Base-by-base conservation (phyloP, 1,140 invertebrate species). In the Aphaenogaster floridana region DNA sequence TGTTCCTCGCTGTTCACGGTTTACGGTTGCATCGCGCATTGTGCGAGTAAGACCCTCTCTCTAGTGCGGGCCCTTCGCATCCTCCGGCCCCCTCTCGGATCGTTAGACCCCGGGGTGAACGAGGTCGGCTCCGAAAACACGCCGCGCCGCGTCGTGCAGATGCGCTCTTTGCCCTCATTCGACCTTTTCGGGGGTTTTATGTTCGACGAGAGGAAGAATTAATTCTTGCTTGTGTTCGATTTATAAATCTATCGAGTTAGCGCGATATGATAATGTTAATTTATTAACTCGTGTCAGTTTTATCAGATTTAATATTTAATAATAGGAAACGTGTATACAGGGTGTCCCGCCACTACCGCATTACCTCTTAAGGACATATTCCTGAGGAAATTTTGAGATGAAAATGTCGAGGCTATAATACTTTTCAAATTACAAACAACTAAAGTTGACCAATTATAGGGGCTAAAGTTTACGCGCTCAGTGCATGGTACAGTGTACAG, bases 61-160 rank as follows among this genome's bases (percentile, higher is more conserved):
- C 50, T 66, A 71, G 13, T 21, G 3, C 11, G 39, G 66, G 66
- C 21, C 66, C 66, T 66, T 54, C 63, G 48, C 34, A 76, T 59
- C 54, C 39, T 61, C 54, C 15, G n/a, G 11, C 64, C 15, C 64
- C 6, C 36, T 68, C 36, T 81, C 21, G 36, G 15, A 48, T 48
- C 76, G 17, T 50, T 28, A 11, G 52, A 81, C 52, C 79, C 21
- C 21, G 0, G 66, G 66, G 50, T 81, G 52, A 81, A 81, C 79
- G 79, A 81, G 36, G 78, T 69, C 36, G 52, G 39, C 15, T 57
- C 66, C 64, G 48, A 81, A 81, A 81, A 81, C 45, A 13, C 36
- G 79, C 8, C 50, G 21, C 15, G 36, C 8, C 57, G n/a, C 76
- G 9, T 11, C 76, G 50, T 54, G 77, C 77, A 78, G 76, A 78